Evolutionary conservation across 2,888 invertebrate species (phyloP), one percentile per base, ranked within the genome.

Genomic region (Myopa testacea): DNA sequence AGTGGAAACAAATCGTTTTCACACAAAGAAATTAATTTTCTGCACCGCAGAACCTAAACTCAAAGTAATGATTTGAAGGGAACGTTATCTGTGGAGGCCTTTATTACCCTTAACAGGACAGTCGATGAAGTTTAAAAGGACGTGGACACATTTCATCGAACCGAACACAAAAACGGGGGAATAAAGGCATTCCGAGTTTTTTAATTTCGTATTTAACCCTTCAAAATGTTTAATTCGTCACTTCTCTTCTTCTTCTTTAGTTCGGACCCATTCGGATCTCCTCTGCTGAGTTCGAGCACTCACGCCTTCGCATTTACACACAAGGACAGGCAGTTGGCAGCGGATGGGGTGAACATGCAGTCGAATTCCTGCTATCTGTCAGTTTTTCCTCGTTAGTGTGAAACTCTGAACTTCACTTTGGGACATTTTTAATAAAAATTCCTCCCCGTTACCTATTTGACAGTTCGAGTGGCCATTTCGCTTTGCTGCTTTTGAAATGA

Each of bases 41-140:
- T 73, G 73, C 73, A 63, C 73, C 73, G 63, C 73, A 73, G 81
- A 82, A 80, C 80, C 79, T 79, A 82, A 82, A 81, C 81, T 81
- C 81, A 82, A 82, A 81, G 80, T 79, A 81, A 81, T 74, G 73
- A 71, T 78, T 80, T 26, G 26, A 1, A 26, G 80, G 80, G 62
- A 73, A 63, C 34, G 40, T 73, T 73, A 63, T 63, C 60, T 12
- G 10, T 26, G 26, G 63, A 26, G 73, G 62, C 34, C 26, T 26
- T 26, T 26, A 26, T 26, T 26, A 26, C 26, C 26, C 26, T 26
- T 26, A 26, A 26, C 26, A 26, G 1, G 26, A 26, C 26, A 26
- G 26, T 26, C 26, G 26, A 26, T 26, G 26, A 2, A 26, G 26
- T 26, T 26, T 2, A 26, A 26, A 26, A 37, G n/a, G 58, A 5